These are phyloP conservation scores for Anser cygnoides DNA, from an alignment of 2,113 vertebrate species.

Conservation along the genomic window DNA sequence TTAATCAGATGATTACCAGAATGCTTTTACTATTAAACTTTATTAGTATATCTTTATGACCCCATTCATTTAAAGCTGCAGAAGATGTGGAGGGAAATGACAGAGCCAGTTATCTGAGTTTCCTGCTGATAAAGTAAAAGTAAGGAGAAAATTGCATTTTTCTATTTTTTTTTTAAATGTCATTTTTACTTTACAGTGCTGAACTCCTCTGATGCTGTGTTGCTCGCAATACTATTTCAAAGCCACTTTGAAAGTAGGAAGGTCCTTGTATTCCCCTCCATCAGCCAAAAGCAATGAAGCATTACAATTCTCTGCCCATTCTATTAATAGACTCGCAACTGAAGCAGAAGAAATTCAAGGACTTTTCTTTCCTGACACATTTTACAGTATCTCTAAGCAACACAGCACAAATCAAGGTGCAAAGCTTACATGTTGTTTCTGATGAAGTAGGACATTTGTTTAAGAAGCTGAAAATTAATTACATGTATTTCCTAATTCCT, in stretches of 20 bases:
- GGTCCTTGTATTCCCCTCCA: slow-evolving; percentile 54
- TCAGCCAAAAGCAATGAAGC: slow-evolving; percentile 70
- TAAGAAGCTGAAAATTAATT: slow-evolving; percentile 45
- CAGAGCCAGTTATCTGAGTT: neutral
- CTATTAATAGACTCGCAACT: slow-evolving; percentile 72
- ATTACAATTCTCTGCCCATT: slow-evolving; percentile 53
- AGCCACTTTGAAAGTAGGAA: slow-evolving; percentile 58
- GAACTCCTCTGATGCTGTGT: slow-evolving; percentile 14
- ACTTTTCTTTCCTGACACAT: slow-evolving; percentile 52
- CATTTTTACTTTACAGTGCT: neutral
- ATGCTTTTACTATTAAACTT: neutral
- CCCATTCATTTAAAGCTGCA: neutral
- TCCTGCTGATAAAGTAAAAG: slow-evolving; percentile 25
- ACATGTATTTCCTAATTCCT: neutral
- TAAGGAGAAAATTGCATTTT: slow-evolving; percentile 19
- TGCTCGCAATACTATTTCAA: slow-evolving; percentile 59
- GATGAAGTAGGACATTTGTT: slow-evolving; percentile 20
- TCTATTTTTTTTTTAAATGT: neutral
- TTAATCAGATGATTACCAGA: slow-evolving; percentile 15
- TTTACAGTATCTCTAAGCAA: slow-evolving; percentile 46
- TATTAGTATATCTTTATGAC: neutral
- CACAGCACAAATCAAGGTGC: slow-evolving; percentile 19
- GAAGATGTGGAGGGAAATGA: neutral
- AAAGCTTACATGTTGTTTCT: slow-evolving; percentile 43
- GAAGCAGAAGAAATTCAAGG: slow-evolving; percentile 72